Evolutionary conservation across 2,888 invertebrate species (phyloP), one percentile per base, ranked within the genome.

Genomic region (Troides oblongomaculatus): DNA sequence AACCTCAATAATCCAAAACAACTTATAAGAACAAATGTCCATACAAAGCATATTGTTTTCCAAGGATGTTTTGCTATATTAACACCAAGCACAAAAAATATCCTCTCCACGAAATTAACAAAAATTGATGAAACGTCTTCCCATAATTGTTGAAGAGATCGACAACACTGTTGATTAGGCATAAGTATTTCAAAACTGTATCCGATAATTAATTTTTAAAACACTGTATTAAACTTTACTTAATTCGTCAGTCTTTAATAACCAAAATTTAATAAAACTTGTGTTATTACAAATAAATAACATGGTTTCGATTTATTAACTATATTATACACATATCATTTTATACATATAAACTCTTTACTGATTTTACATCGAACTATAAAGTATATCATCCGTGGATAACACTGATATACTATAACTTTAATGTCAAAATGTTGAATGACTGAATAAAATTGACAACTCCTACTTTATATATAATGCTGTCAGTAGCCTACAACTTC

Each of bases 1-100:
- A 96, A 96, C 76, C 92, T 89, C 36, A 94, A 79, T 65, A 96
- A 88, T 53, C 96, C 96, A 71, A 93, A 81, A 67, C 93, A 88
- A 79, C 95, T 95, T 21, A 95, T 59, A 17, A 93, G 74, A 25
- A 95, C 93, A 73, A 95, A 85, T 17, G 89, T 72, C 81, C 94
- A 88, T 79, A 94, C 93, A 72, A 93, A 77, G 23, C 88, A 74
- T 46, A 96, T 94, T 75, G 94, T 95, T 79, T 85, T 92, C 89
- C 93, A 92, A 68, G 96, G 96, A 77, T 93, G 84, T 64, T 79
- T 86, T 25, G 94, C 95, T 65, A 96, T 93, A 70, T 85, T 79
- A 18, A 93, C 85, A 64, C 96, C 96, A 75, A 96, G 93, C 69
- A 94, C 94, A 78, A 83, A 93, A 81, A 93, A 93, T 73, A 89